Conservation (phyloP, 1,140 invertebrate genomes). For the Drusus annulatus region DNA sequence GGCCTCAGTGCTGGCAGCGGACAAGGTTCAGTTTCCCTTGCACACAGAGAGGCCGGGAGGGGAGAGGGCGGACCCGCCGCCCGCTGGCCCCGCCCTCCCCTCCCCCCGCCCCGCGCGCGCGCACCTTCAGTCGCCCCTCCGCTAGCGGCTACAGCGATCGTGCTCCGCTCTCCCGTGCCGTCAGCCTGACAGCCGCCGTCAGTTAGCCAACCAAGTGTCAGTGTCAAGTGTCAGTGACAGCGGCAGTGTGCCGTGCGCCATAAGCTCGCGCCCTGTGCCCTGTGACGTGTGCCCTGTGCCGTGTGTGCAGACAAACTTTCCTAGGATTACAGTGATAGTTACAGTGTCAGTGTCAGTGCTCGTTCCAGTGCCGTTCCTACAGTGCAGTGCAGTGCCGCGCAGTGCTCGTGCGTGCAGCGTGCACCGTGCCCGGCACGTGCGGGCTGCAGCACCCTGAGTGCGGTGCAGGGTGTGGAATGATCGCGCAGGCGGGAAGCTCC, state of each 20-base stretch:
- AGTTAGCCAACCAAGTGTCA: no score
- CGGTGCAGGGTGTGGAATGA: constrained; percentile 29
- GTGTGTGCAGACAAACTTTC: no score
- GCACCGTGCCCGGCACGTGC: neutral
- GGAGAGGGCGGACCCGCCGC: neutral
- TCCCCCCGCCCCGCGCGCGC: constrained; percentile 22
- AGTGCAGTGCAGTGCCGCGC: constrained; percentile 9
- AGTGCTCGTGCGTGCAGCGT: neutral
- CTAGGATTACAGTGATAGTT: no score
- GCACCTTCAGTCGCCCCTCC: constrained; percentile 38
- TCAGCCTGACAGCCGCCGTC: neutral
- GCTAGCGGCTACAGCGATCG: constrained; percentile 6
- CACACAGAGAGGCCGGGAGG: neutral
- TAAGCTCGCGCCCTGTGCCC: no score
- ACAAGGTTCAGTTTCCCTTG: neutral
- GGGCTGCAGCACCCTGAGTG: constrained; percentile 57
- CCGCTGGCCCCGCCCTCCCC: neutral
- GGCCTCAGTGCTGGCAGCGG: no score
- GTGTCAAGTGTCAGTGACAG: no score
- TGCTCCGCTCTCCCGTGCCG: constrained; percentile 16
- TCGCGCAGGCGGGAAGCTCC: constrained; percentile 61
- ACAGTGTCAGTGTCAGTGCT: neutral
- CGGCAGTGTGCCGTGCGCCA: no score
- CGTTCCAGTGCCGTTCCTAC: neutral
- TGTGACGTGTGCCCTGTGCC: no score